Evolutionary conservation across 2,888 invertebrate genomes (phyloP).

Genomic region (Atherix ibis): DNA sequence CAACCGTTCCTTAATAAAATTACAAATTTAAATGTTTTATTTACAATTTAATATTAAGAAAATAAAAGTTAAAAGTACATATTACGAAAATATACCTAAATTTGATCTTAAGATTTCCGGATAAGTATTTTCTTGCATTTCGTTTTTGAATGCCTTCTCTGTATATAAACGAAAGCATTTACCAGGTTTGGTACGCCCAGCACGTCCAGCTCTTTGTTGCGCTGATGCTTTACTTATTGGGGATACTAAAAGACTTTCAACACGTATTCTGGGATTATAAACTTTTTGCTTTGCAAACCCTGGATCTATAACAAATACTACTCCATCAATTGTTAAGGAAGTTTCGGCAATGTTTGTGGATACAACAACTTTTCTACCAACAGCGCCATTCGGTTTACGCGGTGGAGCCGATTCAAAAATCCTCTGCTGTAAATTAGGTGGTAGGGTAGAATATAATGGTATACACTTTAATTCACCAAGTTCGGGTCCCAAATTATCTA

Average conservation of each 20-base stretch:
- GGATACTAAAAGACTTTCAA: slow-evolving; percentile 93
- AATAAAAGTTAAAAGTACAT: not conserved
- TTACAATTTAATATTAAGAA: no score
- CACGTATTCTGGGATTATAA: slow-evolving; percentile 52
- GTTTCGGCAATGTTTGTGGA: slow-evolving; percentile 99
- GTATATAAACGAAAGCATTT: slow-evolving; percentile 96
- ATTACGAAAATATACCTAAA: slow-evolving; percentile 20
- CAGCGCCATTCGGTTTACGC: slow-evolving; percentile 71
- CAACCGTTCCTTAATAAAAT: slow-evolving; percentile 63
- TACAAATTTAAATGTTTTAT: slow-evolving; percentile 2
- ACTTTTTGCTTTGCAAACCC: slow-evolving; percentile 99
- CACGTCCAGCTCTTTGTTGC: slow-evolving; percentile 94
- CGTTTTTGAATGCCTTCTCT: slow-evolving; percentile 86
- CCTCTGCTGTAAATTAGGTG: slow-evolving; percentile 89
- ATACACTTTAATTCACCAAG: slow-evolving; percentile 97
- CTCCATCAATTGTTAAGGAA: slow-evolving; percentile 95
- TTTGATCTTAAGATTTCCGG: slow-evolving; percentile 73
- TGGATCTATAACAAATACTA: slow-evolving; percentile 98
- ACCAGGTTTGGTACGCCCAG: slow-evolving; percentile 94
- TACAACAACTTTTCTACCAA: slow-evolving; percentile 86
- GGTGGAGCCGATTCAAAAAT: slow-evolving; percentile 97
- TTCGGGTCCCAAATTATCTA: slow-evolving; percentile 90
- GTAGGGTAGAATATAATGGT: slow-evolving; percentile 94
- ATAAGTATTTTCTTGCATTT: slow-evolving; percentile 99
- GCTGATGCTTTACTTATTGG: slow-evolving; percentile 99